These are phyloP conservation scores for Phoebastria nigripes DNA, from an alignment of 2,797 vertebrate genomes.

Conservation along the genomic window DNA sequence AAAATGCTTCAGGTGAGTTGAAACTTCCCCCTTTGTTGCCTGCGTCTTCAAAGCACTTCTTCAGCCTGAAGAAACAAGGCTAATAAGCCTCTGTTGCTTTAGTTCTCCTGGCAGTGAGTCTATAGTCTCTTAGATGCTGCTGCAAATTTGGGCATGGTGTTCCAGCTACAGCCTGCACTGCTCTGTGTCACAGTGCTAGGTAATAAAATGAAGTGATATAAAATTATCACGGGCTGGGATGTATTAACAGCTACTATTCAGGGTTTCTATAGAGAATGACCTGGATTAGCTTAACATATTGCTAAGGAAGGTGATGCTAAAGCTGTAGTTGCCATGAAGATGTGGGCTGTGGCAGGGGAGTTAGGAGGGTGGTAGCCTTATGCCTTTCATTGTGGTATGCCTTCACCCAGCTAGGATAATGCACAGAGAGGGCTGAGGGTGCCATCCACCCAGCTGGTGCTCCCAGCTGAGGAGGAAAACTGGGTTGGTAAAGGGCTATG, in stretches of 20 bases:
- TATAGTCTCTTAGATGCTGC: neutral
- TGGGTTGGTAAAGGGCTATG: neutral
- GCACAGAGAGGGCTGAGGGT: neutral
- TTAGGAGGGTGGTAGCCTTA: neutral
- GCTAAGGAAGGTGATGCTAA: neutral
- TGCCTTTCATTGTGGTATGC: neutral
- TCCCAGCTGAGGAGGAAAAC: neutral
- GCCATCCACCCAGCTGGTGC: neutral
- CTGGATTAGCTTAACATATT: neutral
- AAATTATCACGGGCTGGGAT: neutral
- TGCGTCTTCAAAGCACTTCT: constrained; percentile 40
- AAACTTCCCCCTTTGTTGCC: constrained; percentile 41
- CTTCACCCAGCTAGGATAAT: neutral
- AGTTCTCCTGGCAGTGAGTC: neutral
- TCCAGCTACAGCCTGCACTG: neutral
- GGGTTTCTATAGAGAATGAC: neutral
- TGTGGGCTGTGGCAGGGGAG: neutral
- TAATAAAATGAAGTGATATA: neutral
- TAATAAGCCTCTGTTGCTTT: neutral
- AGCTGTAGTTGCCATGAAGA: neutral
- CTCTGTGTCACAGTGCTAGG: neutral
- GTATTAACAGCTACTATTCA: neutral
- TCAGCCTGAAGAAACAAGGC: constrained; percentile 20
- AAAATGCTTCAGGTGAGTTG: constrained; percentile 14
- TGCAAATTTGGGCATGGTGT: neutral